Evolutionary conservation across 2,113 vertebrate genomes (phyloP).

Genomic region (western clawed frog (Xenopus tropicalis)): UCB_Xtro_10.0 CM004450.2:28404501-28405000

Average conservation of each 20-base stretch:
- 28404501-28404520: not conserved
- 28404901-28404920: too few relatives aligned
- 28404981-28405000: too few relatives aligned
- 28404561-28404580: not conserved
- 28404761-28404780: constrained; percentile 6
- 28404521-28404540: constrained; percentile 10
- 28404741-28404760: not conserved
- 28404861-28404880: too few relatives aligned
- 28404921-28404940: too few relatives aligned
- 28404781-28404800: too few relatives aligned
- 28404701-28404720: not conserved
- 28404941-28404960: too few relatives aligned
- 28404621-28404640: constrained; percentile 28
- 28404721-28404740: not conserved
- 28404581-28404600: constrained; percentile 8
- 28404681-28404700: constrained; percentile 5
- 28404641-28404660: constrained; percentile 8
- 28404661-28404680: constrained; percentile 14
- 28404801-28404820: too few relatives aligned
- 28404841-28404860: too few relatives aligned
- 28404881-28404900: too few relatives aligned
- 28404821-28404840: too few relatives aligned
- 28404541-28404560: not conserved
- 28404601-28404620: constrained; percentile 17
- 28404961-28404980: too few relatives aligned